These are phyloP conservation scores for Rhingia campestris DNA, from an alignment of 2,888 invertebrate species.

Conservation along the genomic window DNA sequence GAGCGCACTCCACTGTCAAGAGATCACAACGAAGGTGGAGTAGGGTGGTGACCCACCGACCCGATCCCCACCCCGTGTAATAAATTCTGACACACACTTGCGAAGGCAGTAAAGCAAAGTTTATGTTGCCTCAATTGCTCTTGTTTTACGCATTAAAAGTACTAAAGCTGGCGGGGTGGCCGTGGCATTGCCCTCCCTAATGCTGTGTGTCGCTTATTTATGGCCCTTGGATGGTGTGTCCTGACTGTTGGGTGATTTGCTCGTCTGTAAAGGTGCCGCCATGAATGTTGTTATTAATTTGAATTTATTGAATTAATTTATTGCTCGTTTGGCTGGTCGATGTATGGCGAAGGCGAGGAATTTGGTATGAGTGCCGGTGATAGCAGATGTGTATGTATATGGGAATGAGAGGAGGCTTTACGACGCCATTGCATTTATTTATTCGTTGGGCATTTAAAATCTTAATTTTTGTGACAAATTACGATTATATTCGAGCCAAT, in stretches of 20 bases:
- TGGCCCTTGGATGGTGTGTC: conserved; percentile 41
- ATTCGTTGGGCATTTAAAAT: conserved; percentile 43
- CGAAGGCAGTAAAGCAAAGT: conserved; percentile 53
- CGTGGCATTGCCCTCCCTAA: not conserved
- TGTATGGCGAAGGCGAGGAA: not conserved
- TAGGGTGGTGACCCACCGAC: not conserved
- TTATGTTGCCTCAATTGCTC: conserved; percentile 60
- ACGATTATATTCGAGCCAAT: no score
- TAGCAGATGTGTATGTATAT: not conserved
- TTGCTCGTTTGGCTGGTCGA: conserved; percentile 13
- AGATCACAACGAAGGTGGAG: conserved; percentile 27
- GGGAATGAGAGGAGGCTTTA: conserved; percentile 25
- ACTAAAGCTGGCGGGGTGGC: not conserved
- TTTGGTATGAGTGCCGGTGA: not conserved
- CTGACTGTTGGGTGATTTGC: conserved; percentile 53
- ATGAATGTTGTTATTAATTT: conserved; percentile 63
- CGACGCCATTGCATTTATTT: conserved; percentile 42
- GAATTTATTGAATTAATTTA: conserved; percentile 71
- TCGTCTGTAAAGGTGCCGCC: conserved; percentile 50
- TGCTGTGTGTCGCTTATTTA: conserved; percentile 35
- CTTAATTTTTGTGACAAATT: conserved; percentile 33
- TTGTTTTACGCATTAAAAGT: conserved; percentile 68
- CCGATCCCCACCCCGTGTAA: conserved; percentile 14
- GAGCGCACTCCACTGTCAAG: not conserved
- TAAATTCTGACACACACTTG: conserved; percentile 67